phyloP scores from a whole-genome alignment of 37 sponge, comb jelly and placozoan species.

The Cladorhizidae sp. region DNA sequence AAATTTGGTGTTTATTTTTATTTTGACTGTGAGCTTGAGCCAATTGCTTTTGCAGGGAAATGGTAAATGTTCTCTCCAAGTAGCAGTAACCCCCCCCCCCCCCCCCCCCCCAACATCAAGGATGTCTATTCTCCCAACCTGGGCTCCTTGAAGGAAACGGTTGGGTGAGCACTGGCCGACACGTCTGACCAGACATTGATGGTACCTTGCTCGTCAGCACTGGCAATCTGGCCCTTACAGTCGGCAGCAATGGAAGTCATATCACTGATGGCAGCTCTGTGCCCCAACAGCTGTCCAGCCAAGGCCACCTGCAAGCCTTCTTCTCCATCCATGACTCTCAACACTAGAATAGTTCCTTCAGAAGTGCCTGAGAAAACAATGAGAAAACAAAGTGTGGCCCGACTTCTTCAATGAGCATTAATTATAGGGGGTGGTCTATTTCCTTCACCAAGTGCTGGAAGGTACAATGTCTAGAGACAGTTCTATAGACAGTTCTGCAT shows the following conservation, averaged over 20 bases:
- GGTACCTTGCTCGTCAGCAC: slow-evolving; percentile 64
- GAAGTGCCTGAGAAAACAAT: slow-evolving; percentile 64
- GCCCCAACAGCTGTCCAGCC: slow-evolving; percentile 30
- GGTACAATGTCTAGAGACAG: too few relatives aligned
- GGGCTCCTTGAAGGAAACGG: slow-evolving; percentile 7
- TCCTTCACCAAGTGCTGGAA: too few relatives aligned
- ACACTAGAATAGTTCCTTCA: slow-evolving; percentile 45
- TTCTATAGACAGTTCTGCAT: too few relatives aligned
- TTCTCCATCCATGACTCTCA: slow-evolving; percentile 21
- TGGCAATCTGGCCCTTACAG: slow-evolving; percentile 39
- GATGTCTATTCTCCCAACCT: not conserved
- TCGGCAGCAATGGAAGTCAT: slow-evolving; percentile 14
- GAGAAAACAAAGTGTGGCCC: too few relatives aligned
- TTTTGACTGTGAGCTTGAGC: too few relatives aligned
- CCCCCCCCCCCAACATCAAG: too few relatives aligned
- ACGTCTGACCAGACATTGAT: slow-evolving; percentile 66
- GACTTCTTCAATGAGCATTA: too few relatives aligned
- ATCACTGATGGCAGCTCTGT: slow-evolving; percentile 27
- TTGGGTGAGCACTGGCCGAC: not conserved
- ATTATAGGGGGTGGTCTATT: too few relatives aligned
- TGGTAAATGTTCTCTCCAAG: too few relatives aligned
- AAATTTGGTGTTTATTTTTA: too few relatives aligned
- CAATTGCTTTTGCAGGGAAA: too few relatives aligned
- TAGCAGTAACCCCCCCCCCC: too few relatives aligned
- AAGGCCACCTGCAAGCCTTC: slow-evolving; percentile 12